Percentiles rank a stretch among this genome's conserved stretches.
Conservation (phyloP, 2,888 invertebrate species). For the Halictus quadricinctus region DNA sequence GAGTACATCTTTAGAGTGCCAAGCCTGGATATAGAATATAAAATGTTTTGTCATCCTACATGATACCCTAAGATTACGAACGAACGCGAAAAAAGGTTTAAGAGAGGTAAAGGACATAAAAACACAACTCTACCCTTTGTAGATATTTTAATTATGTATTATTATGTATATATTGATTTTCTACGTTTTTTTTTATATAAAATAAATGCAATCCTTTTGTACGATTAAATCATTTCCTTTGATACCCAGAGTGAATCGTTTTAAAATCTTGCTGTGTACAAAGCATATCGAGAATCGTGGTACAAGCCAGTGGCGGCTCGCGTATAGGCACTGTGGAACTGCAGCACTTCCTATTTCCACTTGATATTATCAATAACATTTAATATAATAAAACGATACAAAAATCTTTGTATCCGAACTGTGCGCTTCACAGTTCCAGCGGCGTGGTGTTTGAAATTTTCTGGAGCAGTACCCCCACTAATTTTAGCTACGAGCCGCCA, state of each 20-base stretch:
- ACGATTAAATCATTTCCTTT: conserved; percentile 26
- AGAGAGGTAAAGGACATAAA: conserved; percentile 59
- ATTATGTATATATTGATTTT: conserved; percentile 79
- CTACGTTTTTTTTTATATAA: conserved; percentile 74
- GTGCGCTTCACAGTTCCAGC: too few species aligned
- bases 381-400: too few species aligned
- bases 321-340: too few species aligned
- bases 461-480: too few species aligned
- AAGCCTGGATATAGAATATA: conserved; percentile 34
- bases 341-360: too few species aligned
- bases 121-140: conserved; percentile 67
- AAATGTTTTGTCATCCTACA: conserved; percentile 22
- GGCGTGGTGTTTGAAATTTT: too few species aligned
- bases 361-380: too few species aligned
- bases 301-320: background rate
- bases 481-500: too few species aligned
- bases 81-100: conserved; percentile 53
- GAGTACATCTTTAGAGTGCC: conserved; percentile 46
- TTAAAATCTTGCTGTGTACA: background rate
- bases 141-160: conserved; percentile 78
- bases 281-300: background rate
- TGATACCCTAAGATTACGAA: conserved; percentile 42
- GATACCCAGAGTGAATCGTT: background rate
- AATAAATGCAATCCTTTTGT: conserved; percentile 76
- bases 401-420: too few species aligned